Percentiles rank a stretch among this genome's conserved stretches.
phyloP scores from a whole-genome alignment of 2,113 vertebrate genomes.

The Ascaphus truei region DNA sequence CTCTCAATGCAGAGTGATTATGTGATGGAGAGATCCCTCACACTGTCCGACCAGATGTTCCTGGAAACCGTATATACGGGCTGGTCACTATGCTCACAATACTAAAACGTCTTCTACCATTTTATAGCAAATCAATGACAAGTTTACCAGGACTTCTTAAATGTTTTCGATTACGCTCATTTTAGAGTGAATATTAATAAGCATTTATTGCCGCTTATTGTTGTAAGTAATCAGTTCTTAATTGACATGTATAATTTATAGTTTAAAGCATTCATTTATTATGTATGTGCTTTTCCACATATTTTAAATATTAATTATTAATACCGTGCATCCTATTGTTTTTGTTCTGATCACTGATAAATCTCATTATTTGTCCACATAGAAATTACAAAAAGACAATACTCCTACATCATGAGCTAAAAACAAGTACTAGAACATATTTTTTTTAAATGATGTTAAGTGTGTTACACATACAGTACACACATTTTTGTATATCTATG shows the following conservation, averaged over 20 bases:
- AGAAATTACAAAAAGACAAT: neutral
- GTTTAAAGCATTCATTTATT: constrained; percentile 19
- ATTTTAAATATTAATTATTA: constrained; percentile 27
- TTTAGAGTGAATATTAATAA: constrained; percentile 31
- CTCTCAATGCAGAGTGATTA: no score
- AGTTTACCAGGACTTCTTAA: neutral
- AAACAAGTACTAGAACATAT: no score
- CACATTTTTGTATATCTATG: no score
- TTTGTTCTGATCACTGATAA: constrained; percentile 27
- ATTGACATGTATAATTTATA: constrained; percentile 35
- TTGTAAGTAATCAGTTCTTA: constrained; percentile 31
- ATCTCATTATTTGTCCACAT: neutral
- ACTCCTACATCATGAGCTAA: neutral
- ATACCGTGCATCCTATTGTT: constrained; percentile 20
- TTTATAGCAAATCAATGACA: no score
- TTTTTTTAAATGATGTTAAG: no score
- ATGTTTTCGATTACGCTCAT: neutral
- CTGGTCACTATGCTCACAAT: no score
- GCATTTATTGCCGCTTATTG: constrained; percentile 19
- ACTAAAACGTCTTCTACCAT: no score
- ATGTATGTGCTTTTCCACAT: constrained; percentile 15
- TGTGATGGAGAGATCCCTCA: no score
- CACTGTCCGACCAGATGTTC: no score
- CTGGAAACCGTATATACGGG: no score
- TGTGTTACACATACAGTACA: no score